Evolutionary conservation across 2,888 invertebrate species (phyloP), one percentile per base, ranked within the genome.

Genomic region (Acronicta leporina): DNA sequence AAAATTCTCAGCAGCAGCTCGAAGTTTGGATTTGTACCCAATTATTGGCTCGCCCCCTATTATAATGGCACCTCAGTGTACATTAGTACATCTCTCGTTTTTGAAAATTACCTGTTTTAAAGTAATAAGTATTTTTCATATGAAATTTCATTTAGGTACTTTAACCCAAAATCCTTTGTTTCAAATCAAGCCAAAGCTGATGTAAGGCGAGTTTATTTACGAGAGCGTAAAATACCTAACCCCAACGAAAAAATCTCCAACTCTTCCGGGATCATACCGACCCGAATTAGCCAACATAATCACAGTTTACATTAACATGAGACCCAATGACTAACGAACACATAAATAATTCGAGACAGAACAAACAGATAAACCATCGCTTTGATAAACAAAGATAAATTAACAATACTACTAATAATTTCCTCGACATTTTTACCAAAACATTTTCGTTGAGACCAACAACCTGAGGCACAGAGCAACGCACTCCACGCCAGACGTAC

Each of bases 391-490:
- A 76, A 68, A 63, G 42, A 50, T 67, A 67, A 50, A 63, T 57
- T 49, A 69, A 67, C 65, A 76, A 65, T 72, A 59, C 53, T 50
- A 48, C 62, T 47, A 47, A 46, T 50, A 57, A 54, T 63, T 68
- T 47, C 20, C 20, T 48, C 44, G 45, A 54, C 46, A 42, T 70
- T 76, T 78, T 76, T 55, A 73, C 64, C 59, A 70, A 78, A 72
- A 74, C 72, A 78, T 63, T 64, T 67, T 68, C 58, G 60, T 56
- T 38, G 77, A 78, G 87, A 80, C 82, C 86, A 88, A 83, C 77
- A 87, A 89, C 89, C 89, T 81, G 55, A 35, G 61, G 35, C 45
- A 71, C 83, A 73, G 91, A 87, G 80, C 91, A 91, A 89, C 85
- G 92, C 67, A 86, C 92, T 87, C 79, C 27, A 55, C 61, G 52